phyloP scores from a whole-genome alignment of 1,140 invertebrate genomes.

The Pachypeltis micranthus region DNA sequence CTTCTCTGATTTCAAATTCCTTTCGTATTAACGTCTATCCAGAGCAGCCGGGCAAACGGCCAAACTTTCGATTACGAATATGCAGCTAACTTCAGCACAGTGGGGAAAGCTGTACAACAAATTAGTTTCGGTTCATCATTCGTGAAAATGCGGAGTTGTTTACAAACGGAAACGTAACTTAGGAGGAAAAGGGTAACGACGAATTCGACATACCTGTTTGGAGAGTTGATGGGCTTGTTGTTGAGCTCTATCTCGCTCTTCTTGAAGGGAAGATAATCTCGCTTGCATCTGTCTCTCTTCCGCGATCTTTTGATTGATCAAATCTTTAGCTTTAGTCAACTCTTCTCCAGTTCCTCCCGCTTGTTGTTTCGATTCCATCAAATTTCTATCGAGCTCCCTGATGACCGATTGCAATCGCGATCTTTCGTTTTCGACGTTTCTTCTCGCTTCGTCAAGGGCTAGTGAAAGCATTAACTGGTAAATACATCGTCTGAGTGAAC shows the following conservation, averaged over 20 bases:
- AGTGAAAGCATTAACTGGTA: too few relatives aligned
- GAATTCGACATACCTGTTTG: slow-evolving; percentile 44
- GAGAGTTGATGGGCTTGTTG: slow-evolving; percentile 57
- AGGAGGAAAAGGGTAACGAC: too few relatives aligned
- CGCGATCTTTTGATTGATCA: slow-evolving; percentile 54
- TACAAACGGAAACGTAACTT: too few relatives aligned
- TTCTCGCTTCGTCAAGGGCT: slow-evolving; percentile 65
- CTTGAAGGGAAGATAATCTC: slow-evolving; percentile 57
- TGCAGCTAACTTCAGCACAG: background rate
- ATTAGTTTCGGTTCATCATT: too few relatives aligned
- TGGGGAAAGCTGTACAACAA: background rate
- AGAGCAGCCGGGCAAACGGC: too few relatives aligned
- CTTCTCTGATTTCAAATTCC: too few relatives aligned
- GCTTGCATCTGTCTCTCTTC: slow-evolving; percentile 71
- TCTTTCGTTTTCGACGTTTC: slow-evolving; percentile 54
- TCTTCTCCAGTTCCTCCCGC: slow-evolving; percentile 52
- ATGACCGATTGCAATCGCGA: slow-evolving; percentile 53
- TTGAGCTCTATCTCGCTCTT: slow-evolving; percentile 59
- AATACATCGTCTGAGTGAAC: background rate
- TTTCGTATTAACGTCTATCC: too few relatives aligned
- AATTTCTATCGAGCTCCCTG: slow-evolving; percentile 62
- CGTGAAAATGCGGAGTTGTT: too few relatives aligned
- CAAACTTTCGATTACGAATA: too few relatives aligned
- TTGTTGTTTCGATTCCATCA: slow-evolving; percentile 51
- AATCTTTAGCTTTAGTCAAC: slow-evolving; percentile 51